Conservation (phyloP, 1,140 invertebrate species). For the Paralvinella palmiformis region DNA sequence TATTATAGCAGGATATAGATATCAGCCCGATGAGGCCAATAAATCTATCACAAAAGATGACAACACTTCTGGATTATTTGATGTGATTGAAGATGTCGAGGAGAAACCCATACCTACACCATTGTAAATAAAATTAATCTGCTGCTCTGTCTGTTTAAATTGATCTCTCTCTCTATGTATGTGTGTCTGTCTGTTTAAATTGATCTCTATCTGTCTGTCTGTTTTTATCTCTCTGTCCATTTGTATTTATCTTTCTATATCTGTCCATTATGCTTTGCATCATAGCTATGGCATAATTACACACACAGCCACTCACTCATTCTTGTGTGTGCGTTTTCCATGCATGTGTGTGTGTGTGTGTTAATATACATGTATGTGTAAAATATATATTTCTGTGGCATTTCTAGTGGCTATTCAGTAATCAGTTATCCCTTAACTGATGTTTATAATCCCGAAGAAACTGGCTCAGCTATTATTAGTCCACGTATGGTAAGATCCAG, state of each 20-base stretch:
- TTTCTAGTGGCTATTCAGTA: not conserved
- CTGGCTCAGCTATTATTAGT: not conserved
- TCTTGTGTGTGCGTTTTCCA: no score
- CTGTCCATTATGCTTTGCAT: no score
- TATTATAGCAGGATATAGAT: no score
- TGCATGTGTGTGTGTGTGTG: not conserved
- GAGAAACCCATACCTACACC: slow-evolving; percentile 44
- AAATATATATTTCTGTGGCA: not conserved
- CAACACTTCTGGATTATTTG: slow-evolving; percentile 34
- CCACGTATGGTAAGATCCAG: no score
- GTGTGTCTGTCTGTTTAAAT: not conserved
- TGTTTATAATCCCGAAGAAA: not conserved
- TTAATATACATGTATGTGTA: not conserved
- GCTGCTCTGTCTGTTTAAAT: no score
- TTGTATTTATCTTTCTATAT: no score
- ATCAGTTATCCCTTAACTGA: not conserved
- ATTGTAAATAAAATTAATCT: slow-evolving; percentile 34
- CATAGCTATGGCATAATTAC: no score
- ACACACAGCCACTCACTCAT: no score
- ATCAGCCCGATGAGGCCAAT: slow-evolving; percentile 21
- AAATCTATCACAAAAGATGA: not conserved
- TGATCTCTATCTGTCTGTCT: no score
- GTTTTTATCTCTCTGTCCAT: no score
- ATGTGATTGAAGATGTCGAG: slow-evolving; percentile 46
- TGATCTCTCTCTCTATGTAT: not conserved